A percentile compares a stretch with the other conserved stretches of the same genome.
These are phyloP conservation scores for Tenualosa thibaudeaui DNA, from an alignment of 2,797 vertebrate species.

Conservation along the genomic window DNA sequence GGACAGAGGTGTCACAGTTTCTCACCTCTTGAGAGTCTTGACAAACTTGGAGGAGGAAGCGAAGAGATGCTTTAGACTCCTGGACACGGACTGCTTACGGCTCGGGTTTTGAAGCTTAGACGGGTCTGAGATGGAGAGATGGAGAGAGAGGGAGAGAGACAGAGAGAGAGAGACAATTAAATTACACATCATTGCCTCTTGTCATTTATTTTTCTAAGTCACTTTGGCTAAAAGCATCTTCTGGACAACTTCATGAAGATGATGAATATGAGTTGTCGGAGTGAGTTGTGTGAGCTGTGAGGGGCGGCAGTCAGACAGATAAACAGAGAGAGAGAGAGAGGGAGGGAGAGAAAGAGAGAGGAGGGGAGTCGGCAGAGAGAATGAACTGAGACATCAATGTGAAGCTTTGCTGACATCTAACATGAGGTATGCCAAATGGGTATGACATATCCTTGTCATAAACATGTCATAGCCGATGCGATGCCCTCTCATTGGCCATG, in stretches of 20 bases:
- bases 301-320: too few species aligned
- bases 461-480: not conserved
- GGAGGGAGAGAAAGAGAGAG: conserved; percentile 28
- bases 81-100: conserved; percentile 94
- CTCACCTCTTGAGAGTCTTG: conserved; percentile 93
- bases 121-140: conserved; percentile 72
- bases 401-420: not conserved
- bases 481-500: not conserved
- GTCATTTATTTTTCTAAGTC: too few species aligned
- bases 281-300: too few species aligned
- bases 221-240: too few species aligned
- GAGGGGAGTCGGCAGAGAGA: conserved; percentile 6
- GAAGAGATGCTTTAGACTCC: conserved; percentile 95
- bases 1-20: not conserved
- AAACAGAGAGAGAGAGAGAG: not conserved
- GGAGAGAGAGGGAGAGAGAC: conserved; percentile 34
- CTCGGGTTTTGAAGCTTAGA: conserved; percentile 89
- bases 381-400: not conserved
- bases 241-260: too few species aligned
- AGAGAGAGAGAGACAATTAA: not conserved
- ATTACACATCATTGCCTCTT: too few species aligned
- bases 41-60: conserved; percentile 98
- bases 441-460: not conserved
- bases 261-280: too few species aligned
- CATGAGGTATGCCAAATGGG: not conserved